Conservation (phyloP, 2,888 invertebrate genomes). For the Eilema griseolum region DNA sequence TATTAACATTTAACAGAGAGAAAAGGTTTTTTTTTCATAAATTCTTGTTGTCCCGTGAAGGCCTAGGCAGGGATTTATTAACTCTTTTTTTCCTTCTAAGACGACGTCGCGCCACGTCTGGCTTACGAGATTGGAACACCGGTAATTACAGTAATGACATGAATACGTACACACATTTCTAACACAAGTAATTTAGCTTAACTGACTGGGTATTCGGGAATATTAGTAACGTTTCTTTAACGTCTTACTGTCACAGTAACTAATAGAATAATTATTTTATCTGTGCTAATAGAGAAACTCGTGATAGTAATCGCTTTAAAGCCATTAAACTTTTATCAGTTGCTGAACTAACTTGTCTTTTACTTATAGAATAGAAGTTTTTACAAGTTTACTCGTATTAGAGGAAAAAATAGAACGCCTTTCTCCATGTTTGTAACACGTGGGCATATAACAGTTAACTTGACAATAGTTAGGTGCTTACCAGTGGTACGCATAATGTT, state of each 20-base stretch:
- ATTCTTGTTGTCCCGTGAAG: no score
- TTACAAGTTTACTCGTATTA: slow-evolving; percentile 3
- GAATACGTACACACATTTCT: not conserved
- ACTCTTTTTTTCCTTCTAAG: no score
- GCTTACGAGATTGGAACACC: not conserved
- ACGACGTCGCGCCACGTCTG: no score
- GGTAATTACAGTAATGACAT: not conserved
- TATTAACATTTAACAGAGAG: not conserved
- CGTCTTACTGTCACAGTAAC: not conserved
- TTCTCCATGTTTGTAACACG: slow-evolving; percentile 29
- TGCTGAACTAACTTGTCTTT: not conserved
- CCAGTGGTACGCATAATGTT: slow-evolving; percentile 41
- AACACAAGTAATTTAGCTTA: not conserved
- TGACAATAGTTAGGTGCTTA: slow-evolving; percentile 40
- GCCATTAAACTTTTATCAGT: not conserved
- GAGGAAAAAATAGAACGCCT: slow-evolving; percentile 12
- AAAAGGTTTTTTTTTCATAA: no score
- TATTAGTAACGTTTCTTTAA: not conserved
- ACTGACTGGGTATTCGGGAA: not conserved
- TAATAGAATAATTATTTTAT: no score
- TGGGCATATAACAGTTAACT: slow-evolving; percentile 54
- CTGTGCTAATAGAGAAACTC: not conserved
- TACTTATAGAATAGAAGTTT: not conserved
- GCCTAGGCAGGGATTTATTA: no score
- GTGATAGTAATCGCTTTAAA: not conserved